Evolutionary conservation across 2,113 vertebrate species (phyloP).

Genomic region (Hippocampus abdominalis): DNA sequence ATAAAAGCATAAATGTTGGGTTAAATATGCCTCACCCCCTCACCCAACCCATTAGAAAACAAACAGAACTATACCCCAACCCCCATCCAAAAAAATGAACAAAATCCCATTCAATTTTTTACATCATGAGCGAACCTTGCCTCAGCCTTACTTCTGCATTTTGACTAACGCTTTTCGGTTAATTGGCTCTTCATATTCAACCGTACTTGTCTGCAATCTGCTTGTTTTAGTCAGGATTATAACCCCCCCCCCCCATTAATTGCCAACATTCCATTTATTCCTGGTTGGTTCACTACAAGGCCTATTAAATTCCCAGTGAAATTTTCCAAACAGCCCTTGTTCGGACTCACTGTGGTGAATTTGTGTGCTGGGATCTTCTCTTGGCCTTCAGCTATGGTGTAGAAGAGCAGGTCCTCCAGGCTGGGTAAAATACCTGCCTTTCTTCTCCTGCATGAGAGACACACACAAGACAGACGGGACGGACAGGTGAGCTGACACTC

Average conservation of each 20-base stretch:
- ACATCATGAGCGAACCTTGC: not conserved
- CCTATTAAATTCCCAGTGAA: not conserved
- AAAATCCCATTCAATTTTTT: no score
- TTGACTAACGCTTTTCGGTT: not conserved
- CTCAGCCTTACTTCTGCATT: not conserved
- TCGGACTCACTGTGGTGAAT: constrained; percentile 89
- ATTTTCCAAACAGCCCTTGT: not conserved
- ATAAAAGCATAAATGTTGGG: not conserved
- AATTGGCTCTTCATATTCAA: not conserved
- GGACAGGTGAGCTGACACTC: not conserved
- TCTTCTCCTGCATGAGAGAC: constrained; percentile 77
- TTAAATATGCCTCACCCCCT: not conserved
- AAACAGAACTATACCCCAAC: no score
- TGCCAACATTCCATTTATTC: not conserved
- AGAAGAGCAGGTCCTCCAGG: constrained; percentile 97
- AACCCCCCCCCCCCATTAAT: not conserved
- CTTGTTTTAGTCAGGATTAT: not conserved
- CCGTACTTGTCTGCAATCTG: not conserved
- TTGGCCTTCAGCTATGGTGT: constrained; percentile 97
- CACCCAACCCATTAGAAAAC: no score
- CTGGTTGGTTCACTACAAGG: not conserved
- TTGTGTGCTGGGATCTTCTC: constrained; percentile 98
- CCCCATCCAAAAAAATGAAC: no score
- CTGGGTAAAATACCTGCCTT: constrained; percentile 94
- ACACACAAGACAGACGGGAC: constrained; percentile 2